Evolutionary conservation across 30 jellyfish, hydroid and myxozoan genomes (phyloP), one percentile per base, ranked within the genome.

Genomic region (Turritopsis rubra): DNA sequence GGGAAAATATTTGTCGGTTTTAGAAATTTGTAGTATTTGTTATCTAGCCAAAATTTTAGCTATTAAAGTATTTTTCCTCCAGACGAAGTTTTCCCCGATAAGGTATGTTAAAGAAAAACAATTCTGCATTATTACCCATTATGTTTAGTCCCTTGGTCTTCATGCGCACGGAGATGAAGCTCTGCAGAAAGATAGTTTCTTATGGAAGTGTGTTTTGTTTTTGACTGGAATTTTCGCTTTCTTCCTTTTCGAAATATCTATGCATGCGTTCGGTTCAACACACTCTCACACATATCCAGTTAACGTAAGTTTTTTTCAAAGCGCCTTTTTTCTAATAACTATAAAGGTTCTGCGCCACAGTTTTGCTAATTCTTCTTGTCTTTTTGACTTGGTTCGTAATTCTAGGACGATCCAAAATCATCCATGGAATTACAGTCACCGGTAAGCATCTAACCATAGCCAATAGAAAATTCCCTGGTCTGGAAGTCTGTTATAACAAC

Each of bases 161-260:
- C 97, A 90, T 66, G 71, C 29, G 9, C 77, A 68, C 77, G 96
- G 84, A 18, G 92, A 83, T 54, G 72, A 77, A 29, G 72, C 65
- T 7, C 65, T 80, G 52, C 27, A 65, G 22, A 22, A 18, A 0
- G 81, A 80, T 53, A 91, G 97, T 72, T 91, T 79, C 75, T 28
- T 91, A 52, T 91, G 97, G 97, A 91, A 91, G 26, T 73, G 96
- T 80, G 52, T 83, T 84, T 66, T 81, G 18, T 91, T 87, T 79
- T 53, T 91, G 79, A 84, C 85, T 29, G 97, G 96, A 30, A 88
- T 86, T 65, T 91, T 81, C 72, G 24, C 81, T 23, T 91, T 91
- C 81, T 91, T 87, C 79, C 52, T 84, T 17, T 91, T 91, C 76
- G 97, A 91, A 75, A 31, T 85, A 53, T 28, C 75, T 68, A 83